These are phyloP conservation scores for Drosophila austrosaltans DNA, from an alignment of 2,888 invertebrate genomes.

Conservation along the genomic window DNA sequence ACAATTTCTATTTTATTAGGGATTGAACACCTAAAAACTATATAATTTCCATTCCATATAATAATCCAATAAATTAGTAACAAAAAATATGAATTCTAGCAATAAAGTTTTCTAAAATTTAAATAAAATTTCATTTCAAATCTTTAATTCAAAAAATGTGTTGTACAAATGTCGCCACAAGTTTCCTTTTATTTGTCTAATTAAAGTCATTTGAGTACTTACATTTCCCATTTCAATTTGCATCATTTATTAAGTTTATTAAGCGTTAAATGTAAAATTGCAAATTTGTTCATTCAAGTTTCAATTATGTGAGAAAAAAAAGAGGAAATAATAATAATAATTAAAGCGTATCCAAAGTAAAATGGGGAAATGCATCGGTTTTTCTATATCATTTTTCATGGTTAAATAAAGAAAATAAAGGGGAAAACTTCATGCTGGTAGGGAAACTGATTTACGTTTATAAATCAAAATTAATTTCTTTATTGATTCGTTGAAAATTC, in stretches of 20 bases:
- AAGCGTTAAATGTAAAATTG: background rate
- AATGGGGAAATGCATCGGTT: slow-evolving; percentile 29
- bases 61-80: too few species aligned
- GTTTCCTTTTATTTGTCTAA: background rate
- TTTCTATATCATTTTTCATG: slow-evolving; percentile 5
- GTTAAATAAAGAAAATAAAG: background rate
- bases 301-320: background rate
- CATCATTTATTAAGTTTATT: background rate
- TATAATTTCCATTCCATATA: too few species aligned
- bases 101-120: too few species aligned
- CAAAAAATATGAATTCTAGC: too few species aligned
- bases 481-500: slow-evolving; percentile 34
- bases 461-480: slow-evolving; percentile 71
- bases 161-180: too few species aligned
- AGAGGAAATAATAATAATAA: background rate
- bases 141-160: too few species aligned
- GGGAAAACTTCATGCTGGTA: slow-evolving; percentile 32
- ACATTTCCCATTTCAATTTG: background rate
- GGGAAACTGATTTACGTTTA: slow-evolving; percentile 29
- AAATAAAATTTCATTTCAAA: too few species aligned
- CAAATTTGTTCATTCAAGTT: background rate
- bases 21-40: too few species aligned
- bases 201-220: background rate
- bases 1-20: too few species aligned
- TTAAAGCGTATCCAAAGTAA: background rate